These are phyloP conservation scores for Exocentrus adspersus DNA, from an alignment of 2,888 invertebrate genomes.

Conservation along the genomic window DNA sequence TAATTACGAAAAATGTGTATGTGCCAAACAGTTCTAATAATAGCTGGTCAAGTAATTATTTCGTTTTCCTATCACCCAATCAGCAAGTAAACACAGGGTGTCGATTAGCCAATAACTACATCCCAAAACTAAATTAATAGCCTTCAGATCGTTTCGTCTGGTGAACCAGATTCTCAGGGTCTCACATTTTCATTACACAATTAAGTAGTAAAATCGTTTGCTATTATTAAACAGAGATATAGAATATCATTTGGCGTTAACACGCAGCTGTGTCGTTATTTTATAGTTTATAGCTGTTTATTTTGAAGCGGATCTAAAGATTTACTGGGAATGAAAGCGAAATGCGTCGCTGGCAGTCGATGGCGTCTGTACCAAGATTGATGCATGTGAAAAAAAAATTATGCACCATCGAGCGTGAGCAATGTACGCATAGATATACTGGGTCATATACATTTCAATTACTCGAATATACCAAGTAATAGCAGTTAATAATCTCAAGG, in stretches of 20 bases:
- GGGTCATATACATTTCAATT: not conserved
- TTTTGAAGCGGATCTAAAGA: not conserved
- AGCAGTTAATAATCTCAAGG: too few species aligned
- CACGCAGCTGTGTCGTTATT: not conserved
- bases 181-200: not conserved
- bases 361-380: not conserved
- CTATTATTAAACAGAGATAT: not conserved
- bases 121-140: too few species aligned
- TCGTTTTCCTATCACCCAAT: too few species aligned
- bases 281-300: slow-evolving; percentile 10
- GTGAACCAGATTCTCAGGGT: not conserved
- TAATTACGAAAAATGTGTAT: too few species aligned
- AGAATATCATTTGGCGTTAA: not conserved
- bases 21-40: too few species aligned
- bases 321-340: not conserved
- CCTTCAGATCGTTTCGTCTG: not conserved
- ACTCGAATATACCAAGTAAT: too few species aligned
- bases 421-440: too few species aligned
- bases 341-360: not conserved
- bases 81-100: too few species aligned
- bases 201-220: not conserved
- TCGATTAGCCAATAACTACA: too few species aligned
- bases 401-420: too few species aligned
- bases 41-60: too few species aligned
- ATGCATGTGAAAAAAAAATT: not conserved